Conservation (phyloP, 1,140 invertebrate species). For the Trypoxylus dichotomus region DNA sequence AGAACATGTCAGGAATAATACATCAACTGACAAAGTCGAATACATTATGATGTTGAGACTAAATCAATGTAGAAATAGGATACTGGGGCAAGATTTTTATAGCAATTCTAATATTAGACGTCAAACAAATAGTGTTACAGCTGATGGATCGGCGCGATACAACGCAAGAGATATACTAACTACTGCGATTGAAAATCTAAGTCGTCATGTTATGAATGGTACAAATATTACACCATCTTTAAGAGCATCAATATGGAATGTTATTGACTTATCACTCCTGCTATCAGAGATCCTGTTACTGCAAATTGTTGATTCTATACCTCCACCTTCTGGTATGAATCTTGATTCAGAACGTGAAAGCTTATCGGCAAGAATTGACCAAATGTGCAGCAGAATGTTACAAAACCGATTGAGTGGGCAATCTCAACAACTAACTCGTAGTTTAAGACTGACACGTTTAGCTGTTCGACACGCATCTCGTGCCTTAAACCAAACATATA, state of each 20-base stretch:
- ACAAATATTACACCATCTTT: neutral
- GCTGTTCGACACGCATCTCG: constrained; percentile 40
- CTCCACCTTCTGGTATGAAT: constrained; percentile 44
- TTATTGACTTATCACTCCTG: constrained; percentile 46
- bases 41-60: constrained; percentile 25
- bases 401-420: constrained; percentile 40
- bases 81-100: neutral
- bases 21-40: constrained; percentile 25
- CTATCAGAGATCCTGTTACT: constrained; percentile 47
- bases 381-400: constrained; percentile 47
- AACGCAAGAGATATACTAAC: constrained; percentile 28
- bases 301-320: constrained; percentile 50
- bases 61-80: constrained; percentile 30
- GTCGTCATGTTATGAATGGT: constrained; percentile 17
- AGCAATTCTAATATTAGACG: neutral
- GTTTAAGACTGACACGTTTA: constrained; percentile 44
- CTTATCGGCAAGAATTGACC: constrained; percentile 46
- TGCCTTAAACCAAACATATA: constrained; percentile 43
- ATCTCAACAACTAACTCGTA: constrained; percentile 44
- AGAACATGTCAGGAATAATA: neutral
- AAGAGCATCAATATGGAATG: constrained; percentile 41
- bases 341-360: constrained; percentile 45
- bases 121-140: constrained; percentile 32
- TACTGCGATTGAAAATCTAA: constrained; percentile 2
- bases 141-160: constrained; percentile 29